Evolutionary conservation across 2,888 invertebrate genomes (phyloP), one percentile per base, ranked within the genome.

Genomic region (Cordilura impudica): DNA sequence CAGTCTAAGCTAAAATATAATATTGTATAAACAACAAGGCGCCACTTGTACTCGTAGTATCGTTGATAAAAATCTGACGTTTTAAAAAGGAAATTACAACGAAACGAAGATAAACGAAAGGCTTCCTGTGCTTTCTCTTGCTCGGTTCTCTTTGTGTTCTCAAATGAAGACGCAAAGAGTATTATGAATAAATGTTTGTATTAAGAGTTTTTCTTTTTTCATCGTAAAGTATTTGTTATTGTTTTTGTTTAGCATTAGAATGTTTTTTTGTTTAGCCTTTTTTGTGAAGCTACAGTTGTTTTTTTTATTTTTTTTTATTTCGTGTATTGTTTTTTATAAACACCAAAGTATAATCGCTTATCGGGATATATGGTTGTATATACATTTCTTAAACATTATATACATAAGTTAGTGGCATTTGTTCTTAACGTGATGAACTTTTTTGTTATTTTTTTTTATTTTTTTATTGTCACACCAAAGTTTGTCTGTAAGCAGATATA

Each of bases 11-110:
- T 35, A 63, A 73, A 74, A 60, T 21, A 65, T 56, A 53, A 67
- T 26, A 71, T 35, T 66, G 29, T 56, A 75, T 43, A 47, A 75
- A 56, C 54, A 51, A 75, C 54, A 51, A 75, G 79, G 75, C 79
- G 79, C 79, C 79, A 75, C 75, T 71, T 75, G 49, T 79, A 72
- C 75, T 79, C 71, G 71, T 71, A 63, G 66, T 74, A 69, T 74
- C 51, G 71, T 70, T 65, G 58, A 58, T 60, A 16, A 60, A 71
- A 65, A 60, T 65, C 61, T 65, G 65, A 67, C 66, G 53, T 53
- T 71, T 45, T n/a, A 56, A 65, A 63, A 61, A 14, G 47, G 35
- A 39, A 39, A 12, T 19, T 35, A 14, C 29, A 47, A 19, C 16
- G 8, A 23, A 19, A 61, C 79, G 79, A 79, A 72, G 54, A 51